Evolutionary conservation across 2,797 vertebrate genomes (phyloP).

Genomic region (Cryptoprocta ferox): DNA sequence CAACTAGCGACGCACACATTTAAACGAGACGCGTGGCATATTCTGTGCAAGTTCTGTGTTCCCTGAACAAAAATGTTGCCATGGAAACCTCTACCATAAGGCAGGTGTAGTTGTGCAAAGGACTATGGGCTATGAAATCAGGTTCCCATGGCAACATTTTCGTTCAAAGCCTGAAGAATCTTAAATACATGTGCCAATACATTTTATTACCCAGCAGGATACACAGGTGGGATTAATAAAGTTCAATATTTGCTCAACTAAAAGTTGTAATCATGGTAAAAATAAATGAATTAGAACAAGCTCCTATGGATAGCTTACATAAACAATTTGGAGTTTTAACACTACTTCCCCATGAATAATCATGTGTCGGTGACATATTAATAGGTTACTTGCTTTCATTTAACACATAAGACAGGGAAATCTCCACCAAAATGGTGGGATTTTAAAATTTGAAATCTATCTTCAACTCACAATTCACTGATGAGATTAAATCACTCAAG

Average conservation of each 20-base stretch:
- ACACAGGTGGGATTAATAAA: slow-evolving; percentile 71
- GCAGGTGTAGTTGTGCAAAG: slow-evolving; percentile 81
- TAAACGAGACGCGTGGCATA: slow-evolving; percentile 78
- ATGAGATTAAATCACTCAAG: slow-evolving; percentile 51
- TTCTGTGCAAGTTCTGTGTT: slow-evolving; percentile 74
- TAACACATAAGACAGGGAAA: slow-evolving; percentile 31
- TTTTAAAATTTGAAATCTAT: slow-evolving; percentile 46
- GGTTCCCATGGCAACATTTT: slow-evolving; percentile 85
- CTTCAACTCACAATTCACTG: slow-evolving; percentile 39
- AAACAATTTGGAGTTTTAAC: slow-evolving; percentile 69
- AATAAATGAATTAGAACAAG: slow-evolving; percentile 74
- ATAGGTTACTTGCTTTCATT: slow-evolving; percentile 48
- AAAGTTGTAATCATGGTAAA: slow-evolving; percentile 70
- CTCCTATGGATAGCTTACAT: slow-evolving; percentile 71
- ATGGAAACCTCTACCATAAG: slow-evolving; percentile 84
- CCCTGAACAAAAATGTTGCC: slow-evolving; percentile 84
- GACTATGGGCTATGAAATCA: slow-evolving; percentile 80
- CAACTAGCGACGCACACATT: slow-evolving; percentile 70
- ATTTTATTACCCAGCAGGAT: slow-evolving; percentile 72
- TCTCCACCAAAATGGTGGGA: slow-evolving; percentile 8
- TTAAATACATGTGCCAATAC: slow-evolving; percentile 77
- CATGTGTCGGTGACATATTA: slow-evolving; percentile 46
- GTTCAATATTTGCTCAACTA: slow-evolving; percentile 76
- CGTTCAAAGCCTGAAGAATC: slow-evolving; percentile 79
- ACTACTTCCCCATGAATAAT: slow-evolving; percentile 58